A percentile compares a stretch with the other conserved stretches of the same genome.
phyloP scores from a whole-genome alignment of 2,888 invertebrate genomes.

The Heliconius ethilla region DNA sequence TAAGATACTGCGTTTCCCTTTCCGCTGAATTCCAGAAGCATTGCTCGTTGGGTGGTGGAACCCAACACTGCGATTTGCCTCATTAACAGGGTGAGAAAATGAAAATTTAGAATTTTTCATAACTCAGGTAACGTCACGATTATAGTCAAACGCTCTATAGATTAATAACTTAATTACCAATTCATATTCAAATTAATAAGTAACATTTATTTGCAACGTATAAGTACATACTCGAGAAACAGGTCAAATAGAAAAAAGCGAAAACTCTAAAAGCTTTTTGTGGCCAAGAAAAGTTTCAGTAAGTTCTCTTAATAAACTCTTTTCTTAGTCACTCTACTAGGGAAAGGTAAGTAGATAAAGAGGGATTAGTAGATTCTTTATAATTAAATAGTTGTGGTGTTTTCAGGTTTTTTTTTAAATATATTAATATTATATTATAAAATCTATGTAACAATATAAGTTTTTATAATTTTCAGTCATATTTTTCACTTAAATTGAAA shows the following conservation, averaged over 20 bases:
- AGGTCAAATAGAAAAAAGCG: slow-evolving; percentile 12
- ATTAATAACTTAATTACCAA: not conserved
- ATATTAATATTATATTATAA: not conserved
- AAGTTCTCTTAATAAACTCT: slow-evolving; percentile 16
- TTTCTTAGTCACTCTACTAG: not conserved
- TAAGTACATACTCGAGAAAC: not conserved
- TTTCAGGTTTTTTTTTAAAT: not conserved
- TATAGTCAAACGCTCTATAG: no score
- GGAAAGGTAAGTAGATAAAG: not conserved
- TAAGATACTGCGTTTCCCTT: no score
- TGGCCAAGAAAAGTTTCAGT: slow-evolving; percentile 7
- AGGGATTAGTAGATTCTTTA: not conserved
- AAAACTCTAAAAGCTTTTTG: slow-evolving; percentile 20
- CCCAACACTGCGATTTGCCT: no score
- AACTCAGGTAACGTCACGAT: no score
- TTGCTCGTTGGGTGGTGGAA: no score
- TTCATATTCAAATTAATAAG: not conserved
- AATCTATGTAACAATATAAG: not conserved
- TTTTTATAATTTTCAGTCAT: not conserved
- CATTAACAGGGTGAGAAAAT: no score
- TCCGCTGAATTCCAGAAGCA: no score
- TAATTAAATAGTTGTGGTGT: not conserved
- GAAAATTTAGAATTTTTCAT: no score
- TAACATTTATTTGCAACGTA: not conserved
- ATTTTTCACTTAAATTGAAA: not conserved